phyloP scores from a whole-genome alignment of 1,140 invertebrate species.

The Augochlora pura region DNA sequence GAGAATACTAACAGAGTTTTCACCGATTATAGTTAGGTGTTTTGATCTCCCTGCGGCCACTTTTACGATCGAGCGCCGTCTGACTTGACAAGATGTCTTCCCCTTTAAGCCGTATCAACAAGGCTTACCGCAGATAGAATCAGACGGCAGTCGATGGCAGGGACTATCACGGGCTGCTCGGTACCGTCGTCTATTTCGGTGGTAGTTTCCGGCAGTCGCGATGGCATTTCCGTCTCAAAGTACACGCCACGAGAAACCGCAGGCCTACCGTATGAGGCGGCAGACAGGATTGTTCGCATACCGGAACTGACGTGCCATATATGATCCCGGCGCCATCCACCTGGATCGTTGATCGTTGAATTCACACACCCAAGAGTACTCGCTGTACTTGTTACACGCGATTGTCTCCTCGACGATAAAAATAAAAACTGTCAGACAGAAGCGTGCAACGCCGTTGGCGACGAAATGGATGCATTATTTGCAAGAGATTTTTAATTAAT shows the following conservation, averaged over 20 bases:
- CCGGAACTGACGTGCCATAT: constrained; percentile 49
- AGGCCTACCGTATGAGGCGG: constrained; percentile 59
- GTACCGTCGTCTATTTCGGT: constrained; percentile 49
- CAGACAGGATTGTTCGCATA: constrained; percentile 64
- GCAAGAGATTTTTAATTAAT: no score
- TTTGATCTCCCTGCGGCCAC: no score
- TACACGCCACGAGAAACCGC: constrained; percentile 65
- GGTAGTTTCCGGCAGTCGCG: constrained; percentile 60
- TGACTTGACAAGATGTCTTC: constrained; percentile 51
- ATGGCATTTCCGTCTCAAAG: constrained; percentile 61
- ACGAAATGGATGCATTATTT: no score
- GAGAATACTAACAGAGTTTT: no score
- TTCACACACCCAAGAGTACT: constrained; percentile 19
- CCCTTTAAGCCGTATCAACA: constrained; percentile 46
- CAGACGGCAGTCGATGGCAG: constrained; percentile 53
- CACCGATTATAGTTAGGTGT: no score
- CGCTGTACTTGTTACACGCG: constrained; percentile 20
- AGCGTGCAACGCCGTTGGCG: no score
- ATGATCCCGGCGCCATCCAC: constrained; percentile 49
- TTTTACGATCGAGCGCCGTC: constrained; percentile 9
- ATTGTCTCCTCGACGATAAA: constrained; percentile 1
- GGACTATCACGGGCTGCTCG: constrained; percentile 21
- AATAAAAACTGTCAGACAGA: background rate
- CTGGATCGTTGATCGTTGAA: constrained; percentile 47
- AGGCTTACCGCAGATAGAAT: constrained; percentile 53